These are phyloP conservation scores for Mythimna ferrago DNA, from an alignment of 2,888 invertebrate genomes.

Conservation along the genomic window DNA sequence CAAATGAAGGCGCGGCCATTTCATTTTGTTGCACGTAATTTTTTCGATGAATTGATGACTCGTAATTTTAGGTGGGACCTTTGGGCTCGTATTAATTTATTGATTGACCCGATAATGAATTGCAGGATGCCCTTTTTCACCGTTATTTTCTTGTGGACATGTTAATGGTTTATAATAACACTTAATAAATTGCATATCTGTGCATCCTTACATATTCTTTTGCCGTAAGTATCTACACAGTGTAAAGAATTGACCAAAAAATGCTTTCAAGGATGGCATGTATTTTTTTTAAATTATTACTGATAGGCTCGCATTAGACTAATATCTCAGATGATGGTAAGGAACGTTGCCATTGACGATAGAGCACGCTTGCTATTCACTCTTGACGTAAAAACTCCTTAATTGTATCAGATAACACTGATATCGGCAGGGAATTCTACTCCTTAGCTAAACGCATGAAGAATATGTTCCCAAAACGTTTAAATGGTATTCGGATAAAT, in stretches of 20 bases:
- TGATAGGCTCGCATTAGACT: no score
- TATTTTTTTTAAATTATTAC: neutral
- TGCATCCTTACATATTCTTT: neutral
- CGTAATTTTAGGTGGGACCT: conserved; percentile 57
- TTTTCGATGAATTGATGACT: conserved; percentile 57
- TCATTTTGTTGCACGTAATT: conserved; percentile 49
- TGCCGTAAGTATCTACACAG: neutral
- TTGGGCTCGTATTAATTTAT: conserved; percentile 54
- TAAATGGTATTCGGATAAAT: no score
- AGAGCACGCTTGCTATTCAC: no score
- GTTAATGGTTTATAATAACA: conserved; percentile 28
- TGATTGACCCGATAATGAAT: conserved; percentile 57
- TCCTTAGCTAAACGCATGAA: no score
- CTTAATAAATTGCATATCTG: conserved; percentile 18
- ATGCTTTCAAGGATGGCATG: neutral
- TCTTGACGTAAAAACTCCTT: no score
- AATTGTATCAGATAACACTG: no score
- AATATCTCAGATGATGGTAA: no score
- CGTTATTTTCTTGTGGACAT: conserved; percentile 14
- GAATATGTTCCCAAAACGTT: neutral
- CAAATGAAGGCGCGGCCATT: conserved; percentile 67
- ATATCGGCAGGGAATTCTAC: no score
- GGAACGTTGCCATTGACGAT: no score
- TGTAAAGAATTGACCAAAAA: neutral
- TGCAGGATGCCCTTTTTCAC: conserved; percentile 25